Base-by-base conservation (phyloP, 1,140 invertebrate species). In the Akabosia matsudoensis region DNA sequence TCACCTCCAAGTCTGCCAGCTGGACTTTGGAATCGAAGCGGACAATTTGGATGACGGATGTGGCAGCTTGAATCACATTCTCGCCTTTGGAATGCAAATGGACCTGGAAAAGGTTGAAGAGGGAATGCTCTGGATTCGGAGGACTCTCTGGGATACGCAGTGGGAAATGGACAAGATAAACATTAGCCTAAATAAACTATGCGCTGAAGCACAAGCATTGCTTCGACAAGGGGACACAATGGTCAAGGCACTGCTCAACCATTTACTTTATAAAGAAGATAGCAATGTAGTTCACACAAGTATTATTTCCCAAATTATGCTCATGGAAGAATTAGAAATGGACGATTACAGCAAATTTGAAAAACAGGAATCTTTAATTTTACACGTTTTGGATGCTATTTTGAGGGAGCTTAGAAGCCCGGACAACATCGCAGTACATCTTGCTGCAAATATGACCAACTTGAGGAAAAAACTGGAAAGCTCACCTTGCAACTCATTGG, bases 231-330 rank as follows among this genome's bases (percentile, higher is more conserved):
- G 91, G 24, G 83, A 86, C 67, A 84, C 85, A 76, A 86, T 93
- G 22, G 86, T 87, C 3, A 82, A 85, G 31, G 88, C 90, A 80
- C 83, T 90, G 18, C 86, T 92, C 82, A 88, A 88, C 79, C 88
- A 88, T 75, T 79, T 92, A 24, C 78, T 88, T 33, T 92, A 88
- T 82, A 86, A 77, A 30, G 73, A 85, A 90, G 91, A 92, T 76
- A 92, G 89, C 81, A 96, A 95, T 84, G 84, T 90, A 76, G 88
- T 89, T 81, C 85, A 88, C 71, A 87, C 87, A 64, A 91, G 90
- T 72, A 88, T 94, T 76, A 83, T 95, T 16, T 86, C 90, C 0
- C 94, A 96, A 82, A 89, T 91, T 56, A 89, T 89, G 73, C 95
- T 96, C 83, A 86, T 96, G 4, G 89, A 87, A 16, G 86, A 89